Percentiles rank a stretch among this genome's conserved stretches.
phyloP scores from a whole-genome alignment of 2,113 vertebrate genomes.

The Anguilla japonica region DNA sequence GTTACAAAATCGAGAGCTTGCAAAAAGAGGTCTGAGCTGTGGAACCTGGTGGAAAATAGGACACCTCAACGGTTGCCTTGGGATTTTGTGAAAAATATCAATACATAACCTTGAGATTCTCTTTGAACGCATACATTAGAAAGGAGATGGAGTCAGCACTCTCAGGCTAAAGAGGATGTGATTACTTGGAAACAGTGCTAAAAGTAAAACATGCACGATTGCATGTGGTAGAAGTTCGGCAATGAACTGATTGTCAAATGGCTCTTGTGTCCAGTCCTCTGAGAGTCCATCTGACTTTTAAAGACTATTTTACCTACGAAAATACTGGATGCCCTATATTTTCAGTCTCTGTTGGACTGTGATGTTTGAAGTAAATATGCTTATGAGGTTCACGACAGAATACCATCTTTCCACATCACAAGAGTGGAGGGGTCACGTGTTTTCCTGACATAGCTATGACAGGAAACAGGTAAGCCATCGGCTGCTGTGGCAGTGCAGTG shows the following conservation, averaged over 20 bases:
- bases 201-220: neutral
- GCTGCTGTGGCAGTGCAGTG: neutral
- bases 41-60: neutral
- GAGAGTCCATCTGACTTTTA: neutral
- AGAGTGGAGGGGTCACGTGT: neutral
- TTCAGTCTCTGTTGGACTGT: neutral
- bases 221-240: neutral
- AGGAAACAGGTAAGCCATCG: neutral
- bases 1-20: neutral
- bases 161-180: conserved; percentile 25
- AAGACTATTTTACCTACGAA: neutral
- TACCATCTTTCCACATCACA: neutral
- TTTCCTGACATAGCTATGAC: neutral
- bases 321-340: neutral
- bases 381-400: neutral
- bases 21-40: neutral
- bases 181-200: neutral
- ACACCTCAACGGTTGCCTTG: neutral
- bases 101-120: conserved; percentile 32
- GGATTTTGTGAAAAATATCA: conserved; percentile 32
- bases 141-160: conserved; percentile 8
- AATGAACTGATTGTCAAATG: neutral
- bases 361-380: neutral
- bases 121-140: neutral
- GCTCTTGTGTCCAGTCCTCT: neutral